These are phyloP conservation scores for Darevskia nairensis DNA, from an alignment of 2,797 vertebrate species.

Conservation along the genomic window DNA sequence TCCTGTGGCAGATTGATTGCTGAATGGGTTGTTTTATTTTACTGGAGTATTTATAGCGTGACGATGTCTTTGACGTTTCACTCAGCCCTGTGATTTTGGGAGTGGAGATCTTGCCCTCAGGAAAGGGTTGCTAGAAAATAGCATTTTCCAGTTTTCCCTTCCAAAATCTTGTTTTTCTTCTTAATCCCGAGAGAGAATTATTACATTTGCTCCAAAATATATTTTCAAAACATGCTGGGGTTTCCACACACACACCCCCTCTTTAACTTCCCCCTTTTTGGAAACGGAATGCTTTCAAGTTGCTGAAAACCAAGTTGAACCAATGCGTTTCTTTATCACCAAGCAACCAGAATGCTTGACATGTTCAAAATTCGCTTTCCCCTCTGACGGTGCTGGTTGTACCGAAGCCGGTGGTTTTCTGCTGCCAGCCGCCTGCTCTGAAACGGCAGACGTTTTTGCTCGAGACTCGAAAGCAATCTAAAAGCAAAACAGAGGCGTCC, in stretches of 20 bases:
- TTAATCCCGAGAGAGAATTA: not conserved
- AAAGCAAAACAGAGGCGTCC: not conserved
- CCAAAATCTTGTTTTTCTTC: no score
- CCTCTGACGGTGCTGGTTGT: no score
- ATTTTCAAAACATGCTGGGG: not conserved
- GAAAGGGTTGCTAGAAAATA: not conserved
- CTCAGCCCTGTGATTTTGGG: no score
- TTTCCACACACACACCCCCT: rapidly evolving
- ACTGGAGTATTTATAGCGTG: not conserved
- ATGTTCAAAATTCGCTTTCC: not conserved
- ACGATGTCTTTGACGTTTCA: not conserved
- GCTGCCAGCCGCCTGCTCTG: not conserved
- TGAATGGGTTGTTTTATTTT: conserved; percentile 9
- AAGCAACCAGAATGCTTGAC: not conserved
- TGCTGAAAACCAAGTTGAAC: not conserved
- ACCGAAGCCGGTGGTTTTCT: not conserved
- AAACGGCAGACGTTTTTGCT: not conserved
- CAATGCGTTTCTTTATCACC: not conserved
- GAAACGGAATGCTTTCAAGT: not conserved
- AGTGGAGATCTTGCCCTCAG: no score
- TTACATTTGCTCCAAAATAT: not conserved
- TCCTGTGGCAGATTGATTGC: not conserved
- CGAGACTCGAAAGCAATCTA: not conserved
- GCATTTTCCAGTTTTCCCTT: not conserved
- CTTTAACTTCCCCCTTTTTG: not conserved